Base-by-base conservation (phyloP, 2,797 vertebrate species). In the Rhabdophis nuchalis region DNA sequence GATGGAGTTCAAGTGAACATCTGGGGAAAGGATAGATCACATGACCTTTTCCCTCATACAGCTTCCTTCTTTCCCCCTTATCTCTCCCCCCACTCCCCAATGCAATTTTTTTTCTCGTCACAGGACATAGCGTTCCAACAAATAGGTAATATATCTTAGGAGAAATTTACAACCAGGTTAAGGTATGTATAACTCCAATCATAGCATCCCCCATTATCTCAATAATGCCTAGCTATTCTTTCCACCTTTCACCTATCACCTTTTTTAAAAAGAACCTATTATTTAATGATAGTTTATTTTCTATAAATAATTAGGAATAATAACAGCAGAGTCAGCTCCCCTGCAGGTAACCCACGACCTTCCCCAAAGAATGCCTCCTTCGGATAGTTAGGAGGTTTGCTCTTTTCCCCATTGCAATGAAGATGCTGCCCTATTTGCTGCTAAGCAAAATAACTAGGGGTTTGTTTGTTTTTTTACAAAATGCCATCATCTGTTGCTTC, bases 1-100 rank as follows among this genome's bases (percentile, higher is more conserved):
- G 32, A 68, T 41, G 20, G 23, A 61, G n/a, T 91, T 95, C 95
- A 93, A 87, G 64, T 50, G 16, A 50, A 91, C 92, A 9, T 86
- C 64, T 56, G 85, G 89, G n/a, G 54, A 54, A 32, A 85, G 53
- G n/a, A 87, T 91, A 87, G 52, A 11, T 1, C 68, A 82, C 53
- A 36, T 89, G 88, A 53, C 41, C 18, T 60, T 29, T 88, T 57
- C 32, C 56, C 36, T 46, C 87, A 88, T 60, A 46, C 72, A 41
- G 20, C 46, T 82, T 82, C 36, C 36, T 82, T 82, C 20, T 11
- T 46, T 25, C 9, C 9, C 36, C 72, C 20, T 77, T 77, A 77
- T 23, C 36, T 41, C 18, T 77, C 36, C 32, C 8, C 1, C 36
- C 20, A n/a, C n/a, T n/a, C 72, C 72, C 20, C 46, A n/a, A 4